Evolutionary conservation across 2,113 vertebrate genomes (phyloP).

Genomic region (Diphyllodes magnificus): DNA sequence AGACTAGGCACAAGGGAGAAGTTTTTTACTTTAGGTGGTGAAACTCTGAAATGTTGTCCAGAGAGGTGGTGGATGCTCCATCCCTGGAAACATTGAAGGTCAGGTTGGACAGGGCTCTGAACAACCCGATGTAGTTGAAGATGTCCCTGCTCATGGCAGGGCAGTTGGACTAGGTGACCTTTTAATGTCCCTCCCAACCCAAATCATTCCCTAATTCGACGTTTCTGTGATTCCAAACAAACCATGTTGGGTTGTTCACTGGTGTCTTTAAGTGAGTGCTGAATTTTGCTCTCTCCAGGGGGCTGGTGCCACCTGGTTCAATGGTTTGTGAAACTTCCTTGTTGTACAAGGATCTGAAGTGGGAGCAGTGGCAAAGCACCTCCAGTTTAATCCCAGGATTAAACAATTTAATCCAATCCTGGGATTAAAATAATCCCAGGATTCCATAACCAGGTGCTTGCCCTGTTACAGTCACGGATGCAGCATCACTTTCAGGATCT

Average conservation of each 20-base stretch:
- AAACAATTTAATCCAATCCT: no score
- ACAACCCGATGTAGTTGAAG: background rate
- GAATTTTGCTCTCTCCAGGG: background rate
- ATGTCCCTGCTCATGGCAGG: background rate
- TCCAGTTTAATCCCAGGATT: background rate
- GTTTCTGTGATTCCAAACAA: background rate
- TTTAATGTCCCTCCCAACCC: background rate
- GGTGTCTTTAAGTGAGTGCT: background rate
- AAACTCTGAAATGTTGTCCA: background rate
- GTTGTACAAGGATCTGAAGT: background rate
- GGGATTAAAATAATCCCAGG: background rate
- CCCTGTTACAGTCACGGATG: background rate
- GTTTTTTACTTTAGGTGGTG: background rate
- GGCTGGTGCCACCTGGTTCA: background rate
- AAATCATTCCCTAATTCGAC: accelerated
- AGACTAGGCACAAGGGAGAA: no score
- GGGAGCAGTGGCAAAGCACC: background rate
- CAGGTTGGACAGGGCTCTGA: background rate
- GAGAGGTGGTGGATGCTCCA: background rate
- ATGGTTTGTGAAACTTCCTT: background rate
- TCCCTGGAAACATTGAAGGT: background rate
- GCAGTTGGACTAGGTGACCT: background rate
- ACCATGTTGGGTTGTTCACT: accelerated
- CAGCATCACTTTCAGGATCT: background rate
- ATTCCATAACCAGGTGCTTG: background rate